Base-by-base conservation (phyloP, 2,888 invertebrate genomes). In the Lasioglossum vierecki region DNA sequence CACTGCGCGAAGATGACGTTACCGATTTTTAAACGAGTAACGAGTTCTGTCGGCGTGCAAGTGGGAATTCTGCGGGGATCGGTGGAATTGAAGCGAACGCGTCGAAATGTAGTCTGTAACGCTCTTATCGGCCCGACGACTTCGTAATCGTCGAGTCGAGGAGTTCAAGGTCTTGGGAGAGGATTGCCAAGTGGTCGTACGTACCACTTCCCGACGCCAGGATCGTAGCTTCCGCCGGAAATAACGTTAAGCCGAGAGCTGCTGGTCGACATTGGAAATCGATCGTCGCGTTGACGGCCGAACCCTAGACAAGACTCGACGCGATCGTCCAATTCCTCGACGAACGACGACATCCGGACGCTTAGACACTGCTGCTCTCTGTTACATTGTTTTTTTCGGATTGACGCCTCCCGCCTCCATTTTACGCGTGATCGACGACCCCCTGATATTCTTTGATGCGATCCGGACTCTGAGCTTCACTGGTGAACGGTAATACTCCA, bases 181-280 rank as follows among this genome's bases (percentile, higher is more conserved):
- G 80, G 80, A 85, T 87, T 87, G 87, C 87, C 87, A 87, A 87
- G 85, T 87, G 80, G 76, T 72, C 83, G 83, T 83, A 85, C 80
- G 82, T 85, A 83, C 68, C 76, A 80, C 80, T 83, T 85, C 72
- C 78, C 82, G 77, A 70, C 80, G 82, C 76, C 76, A 82, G 85
- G 72, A 82, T 83, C 88, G 83, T 63, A 82, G 79, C 82, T 84
- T 89, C 86, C 86, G 82, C 53, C 84, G 89, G 88, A 88, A 89
- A 84, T 80, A 80, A 87, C 82, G 80, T 81, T 80, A 87, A 86
- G 81, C 82, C 76, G 82, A 82, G 82, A 83, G 79, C 76, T 83
- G 79, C 53, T 71, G 83, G 79, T 87, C 89, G 83, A 76, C 89
- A 89, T 89, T 80, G 89, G 86, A 86, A 89, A 89, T 89, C 89